Conservation (phyloP, 2,888 invertebrate genomes). For the Folsomia candida region DNA sequence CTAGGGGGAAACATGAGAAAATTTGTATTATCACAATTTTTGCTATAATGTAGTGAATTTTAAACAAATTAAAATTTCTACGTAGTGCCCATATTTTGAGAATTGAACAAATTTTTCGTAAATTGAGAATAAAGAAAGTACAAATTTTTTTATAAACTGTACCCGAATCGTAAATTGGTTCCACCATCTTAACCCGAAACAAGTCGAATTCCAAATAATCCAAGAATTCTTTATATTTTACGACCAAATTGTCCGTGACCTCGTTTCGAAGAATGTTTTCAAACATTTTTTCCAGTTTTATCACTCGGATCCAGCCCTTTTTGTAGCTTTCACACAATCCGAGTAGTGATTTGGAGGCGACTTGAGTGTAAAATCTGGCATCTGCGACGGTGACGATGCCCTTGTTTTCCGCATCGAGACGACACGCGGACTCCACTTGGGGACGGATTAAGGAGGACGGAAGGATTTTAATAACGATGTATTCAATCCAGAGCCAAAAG, state of each 20-base stretch:
- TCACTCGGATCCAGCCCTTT: slow-evolving; percentile 9
- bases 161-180: not conserved
- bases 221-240: slow-evolving; percentile 8
- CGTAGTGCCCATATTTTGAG: too few species aligned
- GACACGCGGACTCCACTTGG: not conserved
- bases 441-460: not conserved
- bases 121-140: too few species aligned
- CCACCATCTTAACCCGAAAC: not conserved
- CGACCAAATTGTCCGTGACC: not conserved
- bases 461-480: slow-evolving; percentile 5
- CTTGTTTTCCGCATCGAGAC: not conserved
- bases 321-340: slow-evolving; percentile 8
- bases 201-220: slow-evolving; percentile 9
- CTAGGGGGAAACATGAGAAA: too few species aligned
- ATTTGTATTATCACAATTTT: too few species aligned
- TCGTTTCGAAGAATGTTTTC: slow-evolving; percentile 1
- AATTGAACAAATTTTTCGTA: too few species aligned
- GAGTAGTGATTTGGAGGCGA: not conserved
- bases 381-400: not conserved
- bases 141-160: not conserved
- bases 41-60: too few species aligned
- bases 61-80: too few species aligned
- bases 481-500: not conserved
- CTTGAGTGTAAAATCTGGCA: slow-evolving; percentile 13
- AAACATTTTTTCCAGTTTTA: not conserved